Conservation (phyloP, 2,797 vertebrate genomes). For the Hemitrygon akajei region DNA sequence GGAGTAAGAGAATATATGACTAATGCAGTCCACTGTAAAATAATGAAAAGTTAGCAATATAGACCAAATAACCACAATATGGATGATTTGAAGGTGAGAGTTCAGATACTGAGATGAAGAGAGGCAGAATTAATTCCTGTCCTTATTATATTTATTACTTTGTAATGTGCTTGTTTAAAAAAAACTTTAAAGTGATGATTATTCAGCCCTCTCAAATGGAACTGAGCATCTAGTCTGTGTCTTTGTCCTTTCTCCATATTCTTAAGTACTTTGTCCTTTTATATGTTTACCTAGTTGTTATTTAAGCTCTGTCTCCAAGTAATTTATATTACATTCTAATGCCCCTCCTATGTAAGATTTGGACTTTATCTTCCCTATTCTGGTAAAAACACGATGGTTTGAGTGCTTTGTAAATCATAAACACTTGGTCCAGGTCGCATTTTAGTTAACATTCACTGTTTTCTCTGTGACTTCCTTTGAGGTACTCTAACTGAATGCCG, state of each 20-base stretch:
- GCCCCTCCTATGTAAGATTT: not conserved
- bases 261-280: not conserved
- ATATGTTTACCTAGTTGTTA: not conserved
- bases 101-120: not conserved
- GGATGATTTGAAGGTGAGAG: not conserved
- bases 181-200: not conserved
- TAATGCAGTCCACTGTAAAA: not conserved
- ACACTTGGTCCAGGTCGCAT: not conserved
- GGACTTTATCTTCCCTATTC: not conserved
- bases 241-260: not conserved
- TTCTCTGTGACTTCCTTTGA: not conserved
- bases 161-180: not conserved
- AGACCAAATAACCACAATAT: not conserved
- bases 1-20: not conserved
- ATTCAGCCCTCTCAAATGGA: not conserved
- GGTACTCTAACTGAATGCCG: not conserved
- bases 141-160: not conserved
- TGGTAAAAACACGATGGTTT: not conserved
- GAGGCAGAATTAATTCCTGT: not conserved
- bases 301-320: not conserved
- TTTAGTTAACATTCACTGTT: not conserved
- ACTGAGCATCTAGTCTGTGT: not conserved
- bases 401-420: not conserved
- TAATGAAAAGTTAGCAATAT: not conserved
- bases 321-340: not conserved